phyloP scores from a whole-genome alignment of 2,888 invertebrate species.

The Acrobasis suavella region DNA sequence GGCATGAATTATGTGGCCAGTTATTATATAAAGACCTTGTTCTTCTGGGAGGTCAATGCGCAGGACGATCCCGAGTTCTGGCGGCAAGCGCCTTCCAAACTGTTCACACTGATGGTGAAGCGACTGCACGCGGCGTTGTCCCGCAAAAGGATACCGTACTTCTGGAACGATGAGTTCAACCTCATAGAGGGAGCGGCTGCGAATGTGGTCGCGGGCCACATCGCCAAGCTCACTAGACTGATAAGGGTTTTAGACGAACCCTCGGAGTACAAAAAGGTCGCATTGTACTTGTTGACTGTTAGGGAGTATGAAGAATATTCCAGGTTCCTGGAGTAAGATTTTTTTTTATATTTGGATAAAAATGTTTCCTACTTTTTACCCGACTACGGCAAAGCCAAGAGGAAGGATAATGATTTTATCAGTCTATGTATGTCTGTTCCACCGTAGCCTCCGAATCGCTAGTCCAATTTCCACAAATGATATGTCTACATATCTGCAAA shows the following conservation, averaged over 20 bases:
- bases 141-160: conserved; percentile 59
- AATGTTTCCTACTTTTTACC: too few species aligned
- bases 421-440: too few species aligned
- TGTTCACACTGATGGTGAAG: conserved; percentile 67
- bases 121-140: conserved; percentile 56
- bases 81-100: conserved; percentile 44
- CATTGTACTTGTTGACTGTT: conserved; percentile 52
- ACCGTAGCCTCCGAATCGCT: too few species aligned
- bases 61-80: conserved; percentile 50
- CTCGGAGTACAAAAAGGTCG: conserved; percentile 48
- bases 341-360: too few species aligned
- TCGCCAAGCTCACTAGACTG: conserved; percentile 45
- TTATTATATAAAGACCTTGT: conserved; percentile 81
- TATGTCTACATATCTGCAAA: too few species aligned
- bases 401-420: too few species aligned
- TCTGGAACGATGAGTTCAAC: conserved; percentile 75
- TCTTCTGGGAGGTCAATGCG: conserved; percentile 63
- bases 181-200: conserved; percentile 53
- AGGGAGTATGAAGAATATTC: conserved; percentile 48
- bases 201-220: conserved; percentile 43
- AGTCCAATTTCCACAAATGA: too few species aligned
- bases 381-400: too few species aligned
- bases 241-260: conserved; percentile 46
- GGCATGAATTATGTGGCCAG: conserved; percentile 74
- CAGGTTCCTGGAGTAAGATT: conserved; percentile 2